These are phyloP conservation scores for Sebastolobus alascanus DNA, from an alignment of 2,797 vertebrate species.

Conservation along the genomic window DNA sequence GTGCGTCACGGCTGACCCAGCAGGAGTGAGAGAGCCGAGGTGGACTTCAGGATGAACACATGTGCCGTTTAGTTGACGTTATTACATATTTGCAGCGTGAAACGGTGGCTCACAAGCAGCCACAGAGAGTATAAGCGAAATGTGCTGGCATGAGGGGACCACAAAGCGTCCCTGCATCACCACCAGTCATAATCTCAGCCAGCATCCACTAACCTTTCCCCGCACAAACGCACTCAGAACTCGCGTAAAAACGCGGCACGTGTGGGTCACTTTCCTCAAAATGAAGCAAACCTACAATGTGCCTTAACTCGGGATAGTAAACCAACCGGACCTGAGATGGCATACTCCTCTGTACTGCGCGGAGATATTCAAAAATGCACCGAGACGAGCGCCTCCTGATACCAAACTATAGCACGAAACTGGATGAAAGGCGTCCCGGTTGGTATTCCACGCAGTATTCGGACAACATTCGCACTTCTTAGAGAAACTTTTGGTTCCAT, in stretches of 20 bases:
- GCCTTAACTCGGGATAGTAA: not conserved
- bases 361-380: conserved; percentile 22
- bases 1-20: conserved; percentile 63
- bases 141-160: not conserved
- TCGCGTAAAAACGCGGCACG: not conserved
- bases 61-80: not conserved
- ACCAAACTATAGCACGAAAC: not conserved
- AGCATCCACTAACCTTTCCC: conserved; percentile 48
- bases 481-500: conserved; percentile 43
- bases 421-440: not conserved
- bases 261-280: not conserved
- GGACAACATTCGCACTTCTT: not conserved
- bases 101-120: not conserved
- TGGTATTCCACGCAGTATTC: not conserved
- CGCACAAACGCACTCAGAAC: not conserved
- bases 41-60: conserved; percentile 11
- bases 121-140: accelerated
- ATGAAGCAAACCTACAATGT: not conserved
- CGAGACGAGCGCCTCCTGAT: not conserved
- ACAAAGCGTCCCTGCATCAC: conserved; percentile 38
- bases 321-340: not conserved
- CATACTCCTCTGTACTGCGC: not conserved
- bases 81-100: not conserved
- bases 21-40: not conserved
- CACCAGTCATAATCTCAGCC: conserved; percentile 21